Evolutionary conservation across 2,797 vertebrate species (phyloP), one percentile per base, ranked within the genome.

Genomic region (Urophycis tenuis): DNA sequence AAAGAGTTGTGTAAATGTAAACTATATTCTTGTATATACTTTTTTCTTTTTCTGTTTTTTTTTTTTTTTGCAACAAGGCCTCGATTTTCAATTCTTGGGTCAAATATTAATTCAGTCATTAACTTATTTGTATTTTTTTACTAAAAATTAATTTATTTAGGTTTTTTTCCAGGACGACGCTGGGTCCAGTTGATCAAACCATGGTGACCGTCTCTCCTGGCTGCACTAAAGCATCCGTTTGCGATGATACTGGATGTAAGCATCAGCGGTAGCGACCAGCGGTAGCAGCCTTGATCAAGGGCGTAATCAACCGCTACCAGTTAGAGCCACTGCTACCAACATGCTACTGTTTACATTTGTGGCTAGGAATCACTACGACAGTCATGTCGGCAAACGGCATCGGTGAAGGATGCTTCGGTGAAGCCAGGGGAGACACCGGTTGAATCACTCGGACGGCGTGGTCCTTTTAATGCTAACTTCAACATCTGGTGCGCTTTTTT

Each of bases 1-100:
- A 41, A 60, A 71, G 69, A 71, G 14, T 31, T 33, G 31, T 71
- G 69, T 71, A 71, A 33, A 71, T 71, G 32, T 31, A 71, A 71
- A 33, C 30, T 71, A 71, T 15, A 71, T 33, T 71, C 19, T 31
- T 71, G 30, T 31, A 31, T 71, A 71, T 31, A 31, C 31, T 71
- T 71, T 71, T 31, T 6, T 22, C 32, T 33, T 17, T 71, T 33
- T n/a, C 31, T 71, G 32, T 71, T 31, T 6, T 22, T 17, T 33
- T 17, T 71, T 33, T 29, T 3, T 15, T 70, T 31, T 29, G 69
- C 69, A 71, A 71, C 31, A 10, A 70, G 67, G 69, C 69, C 32
- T 71, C 69, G 14, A 71, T 29, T 9, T 29, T 67, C 11, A 10
- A 12, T 64, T 67, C 60, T 12, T 67, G 60, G 60, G 60, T 67